Evolutionary conservation across 1,140 invertebrate species (phyloP).

Genomic region (Nomia melanderi): DNA sequence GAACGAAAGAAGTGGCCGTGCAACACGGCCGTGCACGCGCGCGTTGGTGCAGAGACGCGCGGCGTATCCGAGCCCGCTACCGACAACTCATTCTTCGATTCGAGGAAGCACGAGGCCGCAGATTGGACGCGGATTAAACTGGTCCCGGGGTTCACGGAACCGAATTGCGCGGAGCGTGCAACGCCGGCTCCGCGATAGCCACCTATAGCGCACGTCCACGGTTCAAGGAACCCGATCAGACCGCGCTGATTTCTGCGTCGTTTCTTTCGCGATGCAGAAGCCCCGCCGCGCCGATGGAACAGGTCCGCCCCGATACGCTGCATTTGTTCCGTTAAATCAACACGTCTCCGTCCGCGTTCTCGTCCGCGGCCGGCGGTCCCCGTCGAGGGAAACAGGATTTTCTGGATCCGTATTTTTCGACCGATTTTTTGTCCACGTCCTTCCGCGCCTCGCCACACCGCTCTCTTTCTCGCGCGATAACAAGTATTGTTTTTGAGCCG

Average conservation of each 20-base stretch:
- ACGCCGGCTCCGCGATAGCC: slow-evolving; percentile 17
- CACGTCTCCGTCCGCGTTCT: slow-evolving; percentile 22
- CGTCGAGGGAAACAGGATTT: slow-evolving; percentile 45
- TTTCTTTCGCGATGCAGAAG: slow-evolving; percentile 32
- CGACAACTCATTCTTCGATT: slow-evolving; percentile 52
- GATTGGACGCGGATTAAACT: slow-evolving; percentile 52
- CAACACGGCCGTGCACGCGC: slow-evolving; percentile 27
- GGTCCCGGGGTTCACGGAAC: slow-evolving; percentile 50
- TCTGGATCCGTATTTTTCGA: slow-evolving; percentile 33
- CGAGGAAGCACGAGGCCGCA: slow-evolving; percentile 30
- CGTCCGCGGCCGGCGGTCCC: not conserved
- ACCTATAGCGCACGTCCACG: slow-evolving; percentile 49
- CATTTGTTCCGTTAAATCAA: slow-evolving; percentile 52
- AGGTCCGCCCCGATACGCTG: slow-evolving; percentile 50
- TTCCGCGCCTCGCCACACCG: too few relatives aligned
- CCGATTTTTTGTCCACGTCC: slow-evolving; percentile 11
- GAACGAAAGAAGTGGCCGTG: slow-evolving; percentile 29
- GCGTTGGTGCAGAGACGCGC: slow-evolving; percentile 46
- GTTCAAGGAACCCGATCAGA: slow-evolving; percentile 49
- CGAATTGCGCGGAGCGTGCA: slow-evolving; percentile 38
- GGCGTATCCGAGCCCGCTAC: slow-evolving; percentile 19
- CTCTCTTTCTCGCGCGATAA: not conserved
- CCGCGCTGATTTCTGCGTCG: slow-evolving; percentile 44
- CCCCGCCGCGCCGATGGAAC: slow-evolving; percentile 33
- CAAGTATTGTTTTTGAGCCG: slow-evolving; percentile 8